Base-by-base conservation (phyloP, 2,888 invertebrate species). In the Magallana nippona region DNA sequence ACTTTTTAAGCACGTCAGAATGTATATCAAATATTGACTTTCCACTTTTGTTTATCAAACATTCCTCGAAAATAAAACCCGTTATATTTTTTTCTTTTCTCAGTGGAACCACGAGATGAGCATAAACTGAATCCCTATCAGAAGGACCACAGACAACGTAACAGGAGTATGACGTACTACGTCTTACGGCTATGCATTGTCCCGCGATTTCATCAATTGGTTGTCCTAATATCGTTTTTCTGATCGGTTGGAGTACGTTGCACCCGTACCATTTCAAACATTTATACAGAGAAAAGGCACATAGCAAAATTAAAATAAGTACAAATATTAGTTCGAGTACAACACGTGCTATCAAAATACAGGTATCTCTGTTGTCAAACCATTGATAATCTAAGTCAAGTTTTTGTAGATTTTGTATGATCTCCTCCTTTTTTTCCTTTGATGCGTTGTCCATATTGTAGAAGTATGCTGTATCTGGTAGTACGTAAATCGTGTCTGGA, bases 11-110 rank as follows among this genome's bases (percentile, higher is more conserved):
- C 3, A 63, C 1, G 27, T 63, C 63, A 10, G 0, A 27, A 2
- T 63, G 63, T 13, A 63, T 63, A 19, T 63, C 63, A 63, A 63
- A 63, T 63, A 11, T 3, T 10, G 63, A 63, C 19, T 63, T 63
- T 19, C 63, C 63, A 63, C 63, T 63, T 63, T 13, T 63, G 63
- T 63, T 63, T 63, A 63, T 22, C 19, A 13, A 13, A 11, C 63
- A 63, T 22, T 63, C 63, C 22, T 63, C 63, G 11, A 63, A 63
- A 27, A 63, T 22, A 63, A 63, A 63, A 10, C 63, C 63, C 10
- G 63, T 63, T 22, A 5, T 22, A 10, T 27, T 11, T 13, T 63
- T 27, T 63, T 63, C 63, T 19, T 63, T 19, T 63, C 63, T 63
- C 22, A 63, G 19, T 11, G 27, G 63, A 22, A 63, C 19, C n/a